A percentile compares a stretch with the other conserved stretches of the same genome.
Evolutionary conservation across 2,113 vertebrate species (phyloP).

Genomic region (Talpa occidentalis): DNA sequence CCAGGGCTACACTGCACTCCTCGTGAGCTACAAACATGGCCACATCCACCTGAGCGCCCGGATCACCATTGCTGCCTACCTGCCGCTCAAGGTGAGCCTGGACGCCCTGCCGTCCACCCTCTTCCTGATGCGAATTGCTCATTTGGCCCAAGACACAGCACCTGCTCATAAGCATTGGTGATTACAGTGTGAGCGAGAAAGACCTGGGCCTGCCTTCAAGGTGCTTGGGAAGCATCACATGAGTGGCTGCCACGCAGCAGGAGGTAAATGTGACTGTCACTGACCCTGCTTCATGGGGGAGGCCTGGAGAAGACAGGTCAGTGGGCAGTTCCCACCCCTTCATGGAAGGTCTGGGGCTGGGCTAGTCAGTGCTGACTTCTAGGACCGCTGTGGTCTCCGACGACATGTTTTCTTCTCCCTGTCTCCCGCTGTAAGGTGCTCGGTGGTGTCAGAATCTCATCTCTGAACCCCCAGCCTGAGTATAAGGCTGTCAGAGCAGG

Average conservation of each 20-base stretch:
- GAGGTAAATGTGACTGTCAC: accelerated
- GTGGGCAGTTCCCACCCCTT: too few species aligned
- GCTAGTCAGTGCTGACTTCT: not conserved
- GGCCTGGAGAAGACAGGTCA: too few species aligned
- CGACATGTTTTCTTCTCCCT: not conserved
- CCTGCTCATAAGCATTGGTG: too few species aligned
- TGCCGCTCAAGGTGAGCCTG: constrained; percentile 91
- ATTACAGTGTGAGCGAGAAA: too few species aligned
- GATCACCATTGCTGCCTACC: constrained; percentile 93
- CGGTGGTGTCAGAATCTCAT: not conserved
- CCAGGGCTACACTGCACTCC: constrained; percentile 89
- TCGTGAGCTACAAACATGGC: constrained; percentile 91
- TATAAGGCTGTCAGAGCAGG: not conserved
- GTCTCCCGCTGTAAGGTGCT: not conserved
- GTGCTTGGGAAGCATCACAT: accelerated
- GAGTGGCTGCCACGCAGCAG: accelerated
- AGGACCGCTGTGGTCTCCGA: not conserved
- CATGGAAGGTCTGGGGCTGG: too few species aligned
- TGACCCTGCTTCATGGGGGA: not conserved
- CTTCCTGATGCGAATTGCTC: accelerated
- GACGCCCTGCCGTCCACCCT: not conserved
- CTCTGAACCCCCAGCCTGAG: not conserved
- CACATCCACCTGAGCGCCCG: constrained; percentile 91
- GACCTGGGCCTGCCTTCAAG: not conserved
- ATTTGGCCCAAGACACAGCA: too few species aligned